phyloP scores from a whole-genome alignment of 2,888 invertebrate genomes.

The Nasonovia ribisnigri region DNA sequence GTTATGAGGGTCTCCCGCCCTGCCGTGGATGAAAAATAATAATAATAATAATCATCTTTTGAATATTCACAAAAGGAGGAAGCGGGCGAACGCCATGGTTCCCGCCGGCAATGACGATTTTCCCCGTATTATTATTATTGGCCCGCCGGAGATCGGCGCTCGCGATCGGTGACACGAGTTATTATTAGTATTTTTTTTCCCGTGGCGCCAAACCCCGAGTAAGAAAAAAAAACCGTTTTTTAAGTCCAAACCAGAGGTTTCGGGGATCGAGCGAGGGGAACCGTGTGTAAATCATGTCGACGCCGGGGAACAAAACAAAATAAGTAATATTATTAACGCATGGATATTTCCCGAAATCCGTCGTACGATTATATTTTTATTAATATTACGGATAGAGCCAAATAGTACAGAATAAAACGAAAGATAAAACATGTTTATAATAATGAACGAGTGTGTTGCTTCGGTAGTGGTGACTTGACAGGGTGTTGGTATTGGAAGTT shows the following conservation, averaged over 20 bases:
- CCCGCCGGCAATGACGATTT: not conserved
- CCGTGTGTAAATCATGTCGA: not conserved
- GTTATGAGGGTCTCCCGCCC: conserved; percentile 12
- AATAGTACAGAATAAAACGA: too few relatives aligned
- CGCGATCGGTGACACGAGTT: conserved; percentile 23
- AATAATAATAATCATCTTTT: conserved; percentile 49
- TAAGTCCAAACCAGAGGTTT: conserved; percentile 12
- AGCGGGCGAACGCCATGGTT: not conserved
- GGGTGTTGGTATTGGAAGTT: too few relatives aligned
- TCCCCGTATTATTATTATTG: conserved; percentile 46
- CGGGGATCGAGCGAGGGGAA: not conserved
- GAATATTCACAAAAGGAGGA: conserved; percentile 58
- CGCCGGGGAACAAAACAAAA: not conserved
- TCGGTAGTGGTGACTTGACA: too few relatives aligned
- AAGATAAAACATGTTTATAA: too few relatives aligned
- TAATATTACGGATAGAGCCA: too few relatives aligned
- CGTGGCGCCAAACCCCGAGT: not conserved
- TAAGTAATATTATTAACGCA: not conserved
- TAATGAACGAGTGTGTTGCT: too few relatives aligned
- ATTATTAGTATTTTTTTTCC: conserved; percentile 12
- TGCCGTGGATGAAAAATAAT: not conserved
- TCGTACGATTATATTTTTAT: not conserved
- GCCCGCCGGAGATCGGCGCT: conserved; percentile 16
- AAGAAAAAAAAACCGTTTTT: not conserved
- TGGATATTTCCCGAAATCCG: not conserved